A percentile compares a stretch with the other conserved stretches of the same genome.
Conservation (phyloP, 2,888 invertebrate species). For the Agonopterix heracliana region DNA sequence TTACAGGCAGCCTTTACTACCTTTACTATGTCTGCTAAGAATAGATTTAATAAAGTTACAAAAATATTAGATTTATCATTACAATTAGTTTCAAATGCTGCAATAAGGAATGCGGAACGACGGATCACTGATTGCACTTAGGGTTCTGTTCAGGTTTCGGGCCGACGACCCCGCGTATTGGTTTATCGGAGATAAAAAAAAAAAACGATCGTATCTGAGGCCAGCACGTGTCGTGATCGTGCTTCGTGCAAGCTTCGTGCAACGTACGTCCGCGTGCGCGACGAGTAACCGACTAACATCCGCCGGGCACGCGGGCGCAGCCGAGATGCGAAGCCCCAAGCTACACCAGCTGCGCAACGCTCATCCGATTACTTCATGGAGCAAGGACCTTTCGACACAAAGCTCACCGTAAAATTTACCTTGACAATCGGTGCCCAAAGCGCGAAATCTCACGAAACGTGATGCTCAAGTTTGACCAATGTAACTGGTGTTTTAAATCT, state of each 20-base stretch:
- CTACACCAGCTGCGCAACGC: slow-evolving; percentile 26
- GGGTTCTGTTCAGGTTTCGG: slow-evolving; percentile 13
- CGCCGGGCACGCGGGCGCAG: slow-evolving; percentile 15
- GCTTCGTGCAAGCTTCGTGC: slow-evolving; percentile 7
- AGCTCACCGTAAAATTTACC: slow-evolving; percentile 66
- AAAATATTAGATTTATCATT: not conserved
- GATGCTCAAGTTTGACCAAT: slow-evolving; percentile 19
- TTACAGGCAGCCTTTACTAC: not conserved
- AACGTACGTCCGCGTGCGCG: slow-evolving; percentile 36
- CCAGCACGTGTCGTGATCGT: slow-evolving; percentile 16
- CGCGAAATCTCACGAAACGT: slow-evolving; percentile 46
- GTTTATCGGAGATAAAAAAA: slow-evolving; percentile 17
- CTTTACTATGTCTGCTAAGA: not conserved
- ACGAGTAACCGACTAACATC: slow-evolving; percentile 28
- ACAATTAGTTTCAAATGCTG: not conserved
- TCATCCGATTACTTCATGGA: slow-evolving; percentile 67
- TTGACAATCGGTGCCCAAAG: slow-evolving; percentile 53
- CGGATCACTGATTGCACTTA: slow-evolving; percentile 1
- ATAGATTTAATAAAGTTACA: not conserved
- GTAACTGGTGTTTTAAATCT: too few relatives aligned
- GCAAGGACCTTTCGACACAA: slow-evolving; percentile 71
- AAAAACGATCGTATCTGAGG: slow-evolving; percentile 12
- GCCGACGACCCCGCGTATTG: slow-evolving; percentile 24
- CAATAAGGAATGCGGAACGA: slow-evolving; percentile 5
- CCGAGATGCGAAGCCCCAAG: slow-evolving; percentile 34